Evolutionary conservation across 1,140 invertebrate genomes (phyloP), one percentile per base, ranked within the genome.

Genomic region (Drosophila pruinosa): DNA sequence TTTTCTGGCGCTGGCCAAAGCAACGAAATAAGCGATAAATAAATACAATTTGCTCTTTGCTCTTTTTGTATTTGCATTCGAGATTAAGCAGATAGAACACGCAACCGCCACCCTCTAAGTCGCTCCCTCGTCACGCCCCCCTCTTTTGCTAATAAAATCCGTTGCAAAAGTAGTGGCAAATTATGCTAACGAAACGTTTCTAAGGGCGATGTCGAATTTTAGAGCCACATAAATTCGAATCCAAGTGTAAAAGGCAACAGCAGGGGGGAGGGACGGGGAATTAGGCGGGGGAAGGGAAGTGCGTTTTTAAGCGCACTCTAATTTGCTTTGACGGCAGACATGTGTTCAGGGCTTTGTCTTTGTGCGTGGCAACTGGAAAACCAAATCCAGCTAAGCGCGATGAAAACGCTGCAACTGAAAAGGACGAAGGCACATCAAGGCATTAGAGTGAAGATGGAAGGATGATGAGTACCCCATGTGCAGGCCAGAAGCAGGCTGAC

Each of bases 1-100:
- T 88, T 78, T 79, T 75, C 69, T 58, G 57, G 31, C 41, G 45
- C 26, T 70, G 63, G 48, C 45, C 71, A 72, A 74, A 50, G 72
- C 68, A 80, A 74, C 78, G 62, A 86, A 88, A 86, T 88, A 88
- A 88, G 81, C 82, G 82, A 88, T 86, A 88, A 88, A 86, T 86
- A 86, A 88, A 86, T 88, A 86, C 74, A 86, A 88, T 88, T 88
- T 86, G 74, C 72, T 47, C 47, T 71, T 80, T 77, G n/a, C 47
- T 68, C 70, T 77, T 72, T 74, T 74, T 81, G 43, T 47, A 85
- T 85, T 86, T 85, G 81, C 73, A 85, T 85, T 86, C 69, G 70
- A 86, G 81, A 85, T 85, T 68, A 72, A 50, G 70, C 69, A 77
- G 81, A 86, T 85, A 85, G 73, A 80, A 72, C 81, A 86, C 81